Evolutionary conservation across 2,113 vertebrate species (phyloP), one percentile per base, ranked within the genome.

Genomic region (Delphinus delphis): DNA sequence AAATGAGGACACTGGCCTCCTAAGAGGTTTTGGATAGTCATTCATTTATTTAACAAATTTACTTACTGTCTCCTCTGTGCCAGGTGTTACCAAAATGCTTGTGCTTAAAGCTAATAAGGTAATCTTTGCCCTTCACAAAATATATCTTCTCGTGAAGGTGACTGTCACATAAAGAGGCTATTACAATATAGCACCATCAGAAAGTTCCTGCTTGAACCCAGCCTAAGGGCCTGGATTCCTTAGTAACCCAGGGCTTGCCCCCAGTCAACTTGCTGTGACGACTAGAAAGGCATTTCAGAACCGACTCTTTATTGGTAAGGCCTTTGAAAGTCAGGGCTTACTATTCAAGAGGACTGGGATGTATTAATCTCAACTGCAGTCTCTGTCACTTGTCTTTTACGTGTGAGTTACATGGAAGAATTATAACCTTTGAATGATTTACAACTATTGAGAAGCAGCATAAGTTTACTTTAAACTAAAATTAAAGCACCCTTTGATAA

Each of bases 391-490:
- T 65, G 55, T 60, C 25, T 93, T 93, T 53, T 36, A 41, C 65
- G 41, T 58, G 15, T 86, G 67, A 79, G 14, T 50, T 36, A 83
- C n/a, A 79, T 65, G 36, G 14, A 60, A 83, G 13, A 93, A 90
- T 18, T 73, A 63, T 18, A n/a, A 20, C 60, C 9, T 17, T 74
- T 28, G 73, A 81, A n/a, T 53, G 18, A 62, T 83, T 73, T 31
- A 28, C 11, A n/a, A 28, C 25, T 65, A 28, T 55, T 36, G 23
- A 62, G 33, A 74, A 81, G 15, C 60, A n/a, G 33, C 10, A 7
- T 73, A 73, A 26, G 67, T 93, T 97, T 90, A 50, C 60, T 70
- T 94, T 73, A 47, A 88, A 53, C 63, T 76, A 74, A 90, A 76
- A 88, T 68, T 26, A 88, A 44, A 84, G 18, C 21, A 82, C 33